phyloP scores from a whole-genome alignment of 1,140 invertebrate genomes.

The Paramacrobiotus metropolitanus region DNA sequence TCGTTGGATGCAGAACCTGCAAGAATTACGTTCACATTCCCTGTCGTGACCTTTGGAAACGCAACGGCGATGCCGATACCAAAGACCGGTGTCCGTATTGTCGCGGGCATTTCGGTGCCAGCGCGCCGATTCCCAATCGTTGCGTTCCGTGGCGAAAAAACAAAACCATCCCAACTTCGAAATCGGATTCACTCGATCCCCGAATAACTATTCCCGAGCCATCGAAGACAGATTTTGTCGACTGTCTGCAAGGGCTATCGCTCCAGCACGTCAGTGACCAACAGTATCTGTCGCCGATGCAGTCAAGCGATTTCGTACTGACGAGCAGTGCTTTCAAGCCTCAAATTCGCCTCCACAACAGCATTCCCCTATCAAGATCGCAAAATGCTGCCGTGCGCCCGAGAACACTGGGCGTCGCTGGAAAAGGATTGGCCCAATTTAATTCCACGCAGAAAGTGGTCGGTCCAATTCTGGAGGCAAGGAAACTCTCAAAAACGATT shows the following conservation, averaged over 20 bases:
- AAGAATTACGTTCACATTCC: not conserved
- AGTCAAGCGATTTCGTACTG: not conserved
- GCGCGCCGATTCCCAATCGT: not conserved
- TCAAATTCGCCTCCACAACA: too few species aligned
- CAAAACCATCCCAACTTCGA: not conserved
- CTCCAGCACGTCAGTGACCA: not conserved
- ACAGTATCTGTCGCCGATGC: not conserved
- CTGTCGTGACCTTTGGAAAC: constrained; percentile 2
- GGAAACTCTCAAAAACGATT: not conserved
- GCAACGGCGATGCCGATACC: not conserved
- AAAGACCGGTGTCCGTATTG: not conserved
- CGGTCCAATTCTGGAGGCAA: not conserved
- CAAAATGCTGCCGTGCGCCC: not conserved
- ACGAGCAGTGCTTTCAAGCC: too few species aligned
- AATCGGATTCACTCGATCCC: too few species aligned
- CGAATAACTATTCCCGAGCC: too few species aligned
- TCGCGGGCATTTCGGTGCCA: not conserved
- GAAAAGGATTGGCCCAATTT: not conserved
- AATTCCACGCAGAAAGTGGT: not conserved
- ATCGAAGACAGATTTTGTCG: not conserved
- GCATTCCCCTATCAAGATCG: not conserved
- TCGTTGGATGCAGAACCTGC: not conserved
- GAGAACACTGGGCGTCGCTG: not conserved
- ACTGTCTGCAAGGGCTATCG: not conserved
- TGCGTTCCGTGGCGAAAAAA: not conserved